Evolutionary conservation across 2,113 vertebrate species (phyloP).

Genomic region (Charina bottae): DNA sequence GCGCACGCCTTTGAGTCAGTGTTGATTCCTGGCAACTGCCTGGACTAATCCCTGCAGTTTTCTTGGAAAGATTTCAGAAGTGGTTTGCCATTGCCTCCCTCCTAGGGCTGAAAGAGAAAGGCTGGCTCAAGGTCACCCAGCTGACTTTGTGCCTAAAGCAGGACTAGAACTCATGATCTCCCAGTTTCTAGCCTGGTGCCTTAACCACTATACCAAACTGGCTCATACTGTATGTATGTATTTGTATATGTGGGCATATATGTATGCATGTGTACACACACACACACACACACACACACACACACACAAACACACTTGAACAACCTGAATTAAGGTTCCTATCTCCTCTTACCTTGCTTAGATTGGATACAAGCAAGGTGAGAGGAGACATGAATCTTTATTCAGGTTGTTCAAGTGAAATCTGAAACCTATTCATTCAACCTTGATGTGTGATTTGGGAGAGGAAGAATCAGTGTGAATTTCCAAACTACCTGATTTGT

Average conservation of each 20-base stretch:
- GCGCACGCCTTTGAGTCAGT: neutral
- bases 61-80: neutral
- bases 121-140: neutral
- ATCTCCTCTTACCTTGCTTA: conserved; percentile 8
- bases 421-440: conserved; percentile 41
- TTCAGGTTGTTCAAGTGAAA: conserved; percentile 59
- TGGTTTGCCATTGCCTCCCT: neutral
- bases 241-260: neutral
- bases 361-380: conserved; percentile 3
- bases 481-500: conserved; percentile 38
- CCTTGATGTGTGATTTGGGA: conserved; percentile 39
- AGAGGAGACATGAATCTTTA: conserved; percentile 33
- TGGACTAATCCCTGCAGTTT: neutral
- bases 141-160: neutral
- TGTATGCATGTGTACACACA: neutral
- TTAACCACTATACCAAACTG: neutral
- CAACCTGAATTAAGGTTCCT: conserved; percentile 27
- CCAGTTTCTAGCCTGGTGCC: neutral
- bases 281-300: neutral
- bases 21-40: neutral
- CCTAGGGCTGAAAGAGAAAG: neutral
- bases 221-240: neutral
- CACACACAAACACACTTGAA: neutral
- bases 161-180: neutral
- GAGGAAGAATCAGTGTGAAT: conserved; percentile 22